Percentiles rank a stretch among this genome's conserved stretches.
phyloP scores from a whole-genome alignment of 2,888 invertebrate genomes.

The Hanleya hanleyi region DNA sequence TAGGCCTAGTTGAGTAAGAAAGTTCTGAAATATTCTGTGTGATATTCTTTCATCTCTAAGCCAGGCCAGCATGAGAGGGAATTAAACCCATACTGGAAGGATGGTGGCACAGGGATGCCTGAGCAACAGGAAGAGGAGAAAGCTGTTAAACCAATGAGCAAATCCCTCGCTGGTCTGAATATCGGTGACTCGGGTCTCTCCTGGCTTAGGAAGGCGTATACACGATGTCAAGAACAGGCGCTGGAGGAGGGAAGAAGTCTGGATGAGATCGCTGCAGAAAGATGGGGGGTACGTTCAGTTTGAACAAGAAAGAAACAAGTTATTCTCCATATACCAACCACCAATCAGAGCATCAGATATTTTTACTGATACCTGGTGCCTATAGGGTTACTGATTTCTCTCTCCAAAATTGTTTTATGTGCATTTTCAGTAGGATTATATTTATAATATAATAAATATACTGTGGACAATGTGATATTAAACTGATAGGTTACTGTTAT shows the following conservation, averaged over 20 bases:
- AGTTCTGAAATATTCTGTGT: not conserved
- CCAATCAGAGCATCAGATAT: no score
- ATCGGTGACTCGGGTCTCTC: constrained; percentile 76
- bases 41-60: constrained; percentile 49
- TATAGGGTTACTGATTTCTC: no score
- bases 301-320: no score
- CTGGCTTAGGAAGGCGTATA: constrained; percentile 77
- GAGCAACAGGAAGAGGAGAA: constrained; percentile 47
- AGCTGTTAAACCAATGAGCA: not conserved
- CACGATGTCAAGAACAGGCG: constrained; percentile 77
- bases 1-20: no score
- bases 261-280: constrained; percentile 78
- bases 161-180: constrained; percentile 13
- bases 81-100: constrained; percentile 94
- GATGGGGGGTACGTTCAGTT: constrained; percentile 76
- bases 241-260: constrained; percentile 75
- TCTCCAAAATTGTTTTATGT: no score
- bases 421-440: no score
- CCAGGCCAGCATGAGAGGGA: constrained; percentile 84
- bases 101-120: constrained; percentile 90
- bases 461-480: no score
- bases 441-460: no score
- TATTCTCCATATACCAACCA: no score
- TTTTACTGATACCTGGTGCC: no score
- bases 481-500: no score